These are phyloP conservation scores for Trichogramma dendrolimi DNA, from an alignment of 2,888 invertebrate genomes.

Conservation along the genomic window DNA sequence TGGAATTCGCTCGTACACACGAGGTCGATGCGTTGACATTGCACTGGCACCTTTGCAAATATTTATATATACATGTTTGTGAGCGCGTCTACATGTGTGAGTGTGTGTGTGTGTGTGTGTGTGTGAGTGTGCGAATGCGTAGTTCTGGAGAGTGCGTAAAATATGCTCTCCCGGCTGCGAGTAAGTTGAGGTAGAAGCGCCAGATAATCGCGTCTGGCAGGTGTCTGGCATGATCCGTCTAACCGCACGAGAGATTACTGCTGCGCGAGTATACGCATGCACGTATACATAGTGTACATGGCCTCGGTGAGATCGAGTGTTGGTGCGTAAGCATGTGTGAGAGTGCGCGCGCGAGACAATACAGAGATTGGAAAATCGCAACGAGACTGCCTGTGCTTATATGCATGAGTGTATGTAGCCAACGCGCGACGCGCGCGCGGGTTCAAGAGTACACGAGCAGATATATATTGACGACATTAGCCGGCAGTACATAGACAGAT, in stretches of 20 bases:
- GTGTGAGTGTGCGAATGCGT: no score
- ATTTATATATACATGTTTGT: no score
- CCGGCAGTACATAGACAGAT: slow-evolving; percentile 23
- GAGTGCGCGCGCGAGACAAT: not conserved
- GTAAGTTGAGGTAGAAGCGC: no score
- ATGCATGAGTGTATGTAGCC: slow-evolving; percentile 17
- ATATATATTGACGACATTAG: slow-evolving; percentile 22
- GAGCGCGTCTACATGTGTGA: no score
- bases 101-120: no score
- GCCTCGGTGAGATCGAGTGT: not conserved
- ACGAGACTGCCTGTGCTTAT: slow-evolving; percentile 4
- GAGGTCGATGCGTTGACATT: no score
- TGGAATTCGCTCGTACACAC: no score
- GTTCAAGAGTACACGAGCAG: slow-evolving; percentile 13
- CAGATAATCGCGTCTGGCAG: slow-evolving; percentile 24
- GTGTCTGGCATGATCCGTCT: slow-evolving; percentile 21
- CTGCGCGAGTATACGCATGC: not conserved
- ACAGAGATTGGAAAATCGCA: slow-evolving; percentile 24
- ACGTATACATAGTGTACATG: no score
- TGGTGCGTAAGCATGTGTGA: not conserved
- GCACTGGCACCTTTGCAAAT: no score
- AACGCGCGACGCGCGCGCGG: slow-evolving; percentile 9
- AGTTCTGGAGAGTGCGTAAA: no score
- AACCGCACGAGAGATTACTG: slow-evolving; percentile 14
- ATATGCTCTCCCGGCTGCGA: no score